Base-by-base conservation (phyloP, 2,888 invertebrate genomes). In the Sesamia inferens region DNA sequence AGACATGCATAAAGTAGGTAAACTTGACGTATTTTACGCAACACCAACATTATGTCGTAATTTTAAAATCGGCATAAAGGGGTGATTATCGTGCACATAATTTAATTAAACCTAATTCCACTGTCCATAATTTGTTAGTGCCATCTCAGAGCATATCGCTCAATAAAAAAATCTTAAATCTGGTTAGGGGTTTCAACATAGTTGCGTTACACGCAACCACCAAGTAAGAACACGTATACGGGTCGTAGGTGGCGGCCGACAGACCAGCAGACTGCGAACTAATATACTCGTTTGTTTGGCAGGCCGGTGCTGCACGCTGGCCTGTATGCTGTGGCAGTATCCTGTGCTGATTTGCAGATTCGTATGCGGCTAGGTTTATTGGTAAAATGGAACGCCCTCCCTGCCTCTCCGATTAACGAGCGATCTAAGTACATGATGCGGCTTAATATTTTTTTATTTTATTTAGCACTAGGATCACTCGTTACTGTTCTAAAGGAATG, bases 251-350 rank as follows among this genome's bases (percentile, higher is more conserved):
- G 86, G 86, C 84, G 76, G 74, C 84, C 87, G 87, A 90, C 87
- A 88, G 88, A 89, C 85, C 84, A 85, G 88, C 90, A 90, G 93
- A 89, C 86, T 88, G 83, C 83, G 88, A 88, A 92, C 93, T 96
- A 96, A 96, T 92, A 86, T 88, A 88, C 91, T 88, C 92, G 90
- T 96, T 96, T 96, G 95, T 96, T 96, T 94, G 96, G 94, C 96
- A 96, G 96, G 96, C 96, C 96, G 96, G 96, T 96, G 96, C 93
- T 93, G 96, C 94, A 87, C 93, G 96, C 95, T 96, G 96, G 96
- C 96, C 96, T 95, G 95, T 94, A 92, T 94, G 95, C 95, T 94
- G 95, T 93, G 94, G 95, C 96, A 94, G 96, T 94, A 89, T 95
- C 92, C 94, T 93, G 95, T 95, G 94, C 95, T 94, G 95, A 93